A percentile compares a stretch with the other conserved stretches of the same genome.
Evolutionary conservation across 1,140 invertebrate genomes (phyloP).

Genomic region (Archegozetes longisetosus): DNA sequence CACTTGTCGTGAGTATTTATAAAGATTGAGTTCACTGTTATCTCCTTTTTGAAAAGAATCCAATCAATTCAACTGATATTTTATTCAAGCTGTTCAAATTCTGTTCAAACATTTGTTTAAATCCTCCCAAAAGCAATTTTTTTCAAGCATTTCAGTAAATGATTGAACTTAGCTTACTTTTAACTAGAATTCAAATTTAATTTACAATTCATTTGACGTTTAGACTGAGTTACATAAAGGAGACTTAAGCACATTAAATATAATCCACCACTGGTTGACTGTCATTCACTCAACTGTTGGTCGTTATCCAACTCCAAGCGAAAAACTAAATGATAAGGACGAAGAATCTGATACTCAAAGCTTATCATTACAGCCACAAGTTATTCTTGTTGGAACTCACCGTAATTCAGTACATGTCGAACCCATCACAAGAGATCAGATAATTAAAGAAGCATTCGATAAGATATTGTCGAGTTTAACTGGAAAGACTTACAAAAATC

Average conservation of each 20-base stretch:
- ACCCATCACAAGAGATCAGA: conserved; percentile 14
- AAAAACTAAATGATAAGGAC: background rate
- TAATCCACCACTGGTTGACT: conserved; percentile 21
- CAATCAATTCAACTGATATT: too few species aligned
- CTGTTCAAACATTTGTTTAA: too few species aligned
- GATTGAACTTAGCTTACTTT: too few species aligned
- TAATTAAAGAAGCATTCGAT: conserved; percentile 11
- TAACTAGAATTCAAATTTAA: background rate
- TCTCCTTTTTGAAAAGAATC: background rate
- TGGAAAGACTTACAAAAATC: conserved; percentile 6
- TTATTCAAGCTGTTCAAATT: too few species aligned
- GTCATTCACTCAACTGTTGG: conserved; percentile 18
- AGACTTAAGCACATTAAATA: conserved; percentile 13
- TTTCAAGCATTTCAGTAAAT: too few species aligned
- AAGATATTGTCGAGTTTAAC: conserved; percentile 11
- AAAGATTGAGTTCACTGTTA: background rate
- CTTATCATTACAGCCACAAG: conserved; percentile 9
- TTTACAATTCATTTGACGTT: background rate
- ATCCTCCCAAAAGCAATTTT: too few species aligned
- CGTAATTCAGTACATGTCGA: conserved; percentile 14
- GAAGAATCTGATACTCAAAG: background rate
- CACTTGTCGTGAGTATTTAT: background rate
- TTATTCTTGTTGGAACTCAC: conserved; percentile 14
- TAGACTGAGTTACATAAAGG: conserved; percentile 9
- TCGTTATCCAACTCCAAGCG: conserved; percentile 2